Evolutionary conservation across 2,888 invertebrate species (phyloP), one percentile per base, ranked within the genome.

Genomic region (Leuctra nigra): DNA sequence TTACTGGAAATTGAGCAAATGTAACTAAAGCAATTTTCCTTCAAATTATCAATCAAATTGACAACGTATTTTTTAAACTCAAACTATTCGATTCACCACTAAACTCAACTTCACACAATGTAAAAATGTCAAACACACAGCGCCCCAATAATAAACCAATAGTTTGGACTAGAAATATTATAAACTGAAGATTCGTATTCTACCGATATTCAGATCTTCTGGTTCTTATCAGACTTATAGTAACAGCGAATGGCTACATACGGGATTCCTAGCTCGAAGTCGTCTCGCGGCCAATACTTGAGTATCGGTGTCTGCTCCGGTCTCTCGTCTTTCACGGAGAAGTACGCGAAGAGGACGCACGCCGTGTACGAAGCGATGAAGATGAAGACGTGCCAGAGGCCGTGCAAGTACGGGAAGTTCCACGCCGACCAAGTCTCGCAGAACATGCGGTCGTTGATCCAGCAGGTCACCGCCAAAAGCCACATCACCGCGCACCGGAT

Each of bases 351-450:
- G 0, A 90, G 76, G 4, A 90, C 88, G 16, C 87, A 77, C 13
- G 83, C 82, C 4, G 87, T 85, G 65, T 89, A 90, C 29, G 85
- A 81, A 0, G 87, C 83, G 52, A 90, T 85, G 66, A 87, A 88
- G 63, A 88, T 87, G 54, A 89, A 80, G 13, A 91, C 73, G 69
- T 91, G 90, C 90, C 90, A 91, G 16, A 88, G 76, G 11, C 86
- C 87, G 69, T 91, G 90, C 66, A 91, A 77, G 71, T 90, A 90
- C 0, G 89, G 89, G 65, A 91, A 87, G 72, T 86, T 82, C 11
- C 88, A 78, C 13, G 81, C 78, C 1, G 84, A 79, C 87, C 87
- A 89, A 16, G 84, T 80, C 64, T 88, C 86, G 69, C 90, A 91
- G 69, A 88, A 84, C 67, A 87, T 71, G 6, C 87, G 76, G 72